Evolutionary conservation across 2,888 invertebrate species (phyloP).

Genomic region (Eueremaeus valkanovi): DNA sequence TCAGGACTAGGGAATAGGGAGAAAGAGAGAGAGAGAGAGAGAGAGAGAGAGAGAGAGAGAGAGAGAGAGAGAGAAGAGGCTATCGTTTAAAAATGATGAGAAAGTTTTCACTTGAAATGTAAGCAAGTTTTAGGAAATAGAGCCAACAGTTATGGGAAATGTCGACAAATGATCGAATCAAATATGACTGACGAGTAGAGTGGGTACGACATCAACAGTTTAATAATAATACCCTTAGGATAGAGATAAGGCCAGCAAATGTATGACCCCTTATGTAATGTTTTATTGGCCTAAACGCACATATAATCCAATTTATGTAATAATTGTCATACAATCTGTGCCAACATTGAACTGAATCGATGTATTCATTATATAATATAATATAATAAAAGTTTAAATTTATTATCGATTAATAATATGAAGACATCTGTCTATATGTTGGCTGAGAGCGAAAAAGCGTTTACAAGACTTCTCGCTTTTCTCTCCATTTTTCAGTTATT

Average conservation of each 20-base stretch:
- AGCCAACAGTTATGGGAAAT: background rate
- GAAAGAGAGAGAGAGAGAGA: too few relatives aligned
- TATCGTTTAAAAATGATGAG: background rate
- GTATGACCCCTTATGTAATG: background rate
- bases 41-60: background rate
- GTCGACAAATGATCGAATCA: background rate
- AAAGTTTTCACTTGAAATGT: background rate
- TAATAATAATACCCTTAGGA: background rate
- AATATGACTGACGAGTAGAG: background rate
- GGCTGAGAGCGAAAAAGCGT: too few relatives aligned
- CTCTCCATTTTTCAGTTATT: background rate
- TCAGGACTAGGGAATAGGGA: too few relatives aligned
- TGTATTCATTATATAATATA: background rate
- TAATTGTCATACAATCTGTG: too few relatives aligned
- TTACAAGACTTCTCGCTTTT: too few relatives aligned
- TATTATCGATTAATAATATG: background rate
- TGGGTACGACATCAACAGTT: background rate
- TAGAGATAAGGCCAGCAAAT: background rate
- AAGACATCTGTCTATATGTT: background rate
- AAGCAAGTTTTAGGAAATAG: too few relatives aligned
- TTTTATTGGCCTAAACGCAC: background rate
- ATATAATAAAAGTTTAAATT: background rate
- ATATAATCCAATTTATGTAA: constrained; percentile 7
- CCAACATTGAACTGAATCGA: too few relatives aligned
- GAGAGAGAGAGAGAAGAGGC: background rate